Conservation (phyloP, 2,797 vertebrate species). For the Botia almorhae region DNA sequence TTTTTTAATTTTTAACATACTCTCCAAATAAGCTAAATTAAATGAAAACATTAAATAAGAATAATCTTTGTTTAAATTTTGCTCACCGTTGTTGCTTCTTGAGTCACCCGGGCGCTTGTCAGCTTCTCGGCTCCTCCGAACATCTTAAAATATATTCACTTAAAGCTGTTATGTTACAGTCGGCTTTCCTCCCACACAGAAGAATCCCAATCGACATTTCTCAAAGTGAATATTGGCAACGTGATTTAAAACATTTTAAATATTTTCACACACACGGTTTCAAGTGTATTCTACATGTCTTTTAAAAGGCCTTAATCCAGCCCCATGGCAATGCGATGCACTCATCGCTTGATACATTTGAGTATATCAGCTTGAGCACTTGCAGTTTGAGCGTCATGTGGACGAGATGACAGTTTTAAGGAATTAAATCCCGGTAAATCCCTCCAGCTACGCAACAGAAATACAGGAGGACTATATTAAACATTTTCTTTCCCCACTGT, state of each 20-base stretch:
- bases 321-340: slow-evolving; percentile 59
- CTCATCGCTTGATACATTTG: slow-evolving; percentile 54
- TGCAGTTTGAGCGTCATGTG: slow-evolving; percentile 69
- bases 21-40: not conserved
- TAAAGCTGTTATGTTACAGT: slow-evolving; percentile 26
- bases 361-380: slow-evolving; percentile 56
- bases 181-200: slow-evolving; percentile 39
- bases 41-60: slow-evolving; percentile 19
- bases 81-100: slow-evolving; percentile 23
- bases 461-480: slow-evolving; percentile 69
- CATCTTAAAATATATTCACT: slow-evolving; percentile 10
- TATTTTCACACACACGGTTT: slow-evolving; percentile 36
- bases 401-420: slow-evolving; percentile 76
- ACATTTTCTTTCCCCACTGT: slow-evolving; percentile 44
- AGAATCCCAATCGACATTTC: slow-evolving; percentile 25
- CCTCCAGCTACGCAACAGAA: slow-evolving; percentile 70
- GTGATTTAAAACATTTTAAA: slow-evolving; percentile 29
- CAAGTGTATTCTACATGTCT: slow-evolving; percentile 43
- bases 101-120: slow-evolving; percentile 21
- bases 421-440: slow-evolving; percentile 76
- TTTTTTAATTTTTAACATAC: too few relatives aligned
- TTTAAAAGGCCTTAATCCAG: slow-evolving; percentile 54
- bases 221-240: slow-evolving; percentile 23
- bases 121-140: slow-evolving; percentile 32
- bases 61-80: slow-evolving; percentile 29